These are phyloP conservation scores for Mellivora capensis DNA, from an alignment of 2,113 vertebrate genomes.

Conservation along the genomic window DNA sequence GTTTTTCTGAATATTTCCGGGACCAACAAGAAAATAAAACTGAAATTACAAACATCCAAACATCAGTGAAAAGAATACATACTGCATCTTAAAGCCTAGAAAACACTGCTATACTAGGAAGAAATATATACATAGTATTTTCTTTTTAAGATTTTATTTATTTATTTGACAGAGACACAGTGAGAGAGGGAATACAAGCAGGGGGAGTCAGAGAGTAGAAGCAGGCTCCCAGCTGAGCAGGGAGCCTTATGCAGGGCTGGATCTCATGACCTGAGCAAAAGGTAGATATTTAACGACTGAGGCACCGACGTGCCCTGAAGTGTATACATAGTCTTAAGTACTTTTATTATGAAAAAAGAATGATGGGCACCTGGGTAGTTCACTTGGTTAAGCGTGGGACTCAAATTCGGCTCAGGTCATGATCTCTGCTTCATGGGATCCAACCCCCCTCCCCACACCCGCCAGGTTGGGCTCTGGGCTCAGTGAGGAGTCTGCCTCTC, in stretches of 20 bases:
- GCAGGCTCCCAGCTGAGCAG: too few species aligned
- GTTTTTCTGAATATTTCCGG: neutral
- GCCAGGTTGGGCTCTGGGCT: fast-evolving
- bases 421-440: neutral
- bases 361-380: neutral
- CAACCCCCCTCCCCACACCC: neutral
- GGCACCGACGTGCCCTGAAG: neutral
- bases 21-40: neutral
- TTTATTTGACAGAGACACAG: too few species aligned
- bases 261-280: too few species aligned
- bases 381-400: neutral
- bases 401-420: neutral
- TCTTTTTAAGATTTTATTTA: too few species aligned
- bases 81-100: neutral
- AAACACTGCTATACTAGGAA: neutral
- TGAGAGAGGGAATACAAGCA: too few species aligned
- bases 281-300: too few species aligned
- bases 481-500: too few species aligned
- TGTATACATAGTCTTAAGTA: neutral
- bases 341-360: neutral
- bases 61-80: neutral
- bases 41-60: neutral
- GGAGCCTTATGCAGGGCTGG: too few species aligned
- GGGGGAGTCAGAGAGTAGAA: too few species aligned
- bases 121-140: neutral